phyloP scores from a whole-genome alignment of 2,888 invertebrate species.

The Cheilosia vulpina region DNA sequence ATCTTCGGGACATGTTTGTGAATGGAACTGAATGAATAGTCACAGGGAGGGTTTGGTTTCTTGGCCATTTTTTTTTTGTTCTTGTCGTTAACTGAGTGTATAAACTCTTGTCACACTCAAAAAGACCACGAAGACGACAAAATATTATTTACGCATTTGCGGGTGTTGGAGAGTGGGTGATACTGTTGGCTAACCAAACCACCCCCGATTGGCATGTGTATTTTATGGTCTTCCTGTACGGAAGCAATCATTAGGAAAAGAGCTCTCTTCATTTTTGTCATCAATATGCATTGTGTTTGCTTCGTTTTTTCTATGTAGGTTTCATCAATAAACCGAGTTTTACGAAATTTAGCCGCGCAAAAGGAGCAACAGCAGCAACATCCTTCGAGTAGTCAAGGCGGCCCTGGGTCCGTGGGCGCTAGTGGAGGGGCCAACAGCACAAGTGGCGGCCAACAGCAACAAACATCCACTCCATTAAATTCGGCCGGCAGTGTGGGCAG shows the following conservation, averaged over 20 bases:
- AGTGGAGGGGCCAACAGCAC: constrained; percentile 57
- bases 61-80: constrained; percentile 49
- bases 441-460: constrained; percentile 72
- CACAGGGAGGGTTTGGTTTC: constrained; percentile 28
- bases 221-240: constrained; percentile 60
- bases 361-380: constrained; percentile 86
- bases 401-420: constrained; percentile 47
- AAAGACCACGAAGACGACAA: constrained; percentile 28
- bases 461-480: constrained; percentile 80
- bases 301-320: constrained; percentile 77
- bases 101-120: constrained; percentile 55
- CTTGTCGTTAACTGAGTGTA: constrained; percentile 58
- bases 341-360: constrained; percentile 97
- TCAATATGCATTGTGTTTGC: constrained; percentile 18
- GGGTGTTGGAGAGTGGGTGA: constrained; percentile 22
- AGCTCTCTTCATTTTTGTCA: constrained; percentile 28
- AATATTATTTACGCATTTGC: constrained; percentile 64
- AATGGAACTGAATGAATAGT: constrained; percentile 11
- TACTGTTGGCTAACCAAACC: constrained; percentile 50
- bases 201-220: constrained; percentile 43
- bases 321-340: constrained; percentile 94
- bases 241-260: constrained; percentile 60
- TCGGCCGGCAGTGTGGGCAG: constrained; percentile 80
- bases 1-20: constrained; percentile 22
- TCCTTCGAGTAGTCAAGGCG: constrained; percentile 45